A percentile compares a stretch with the other conserved stretches of the same genome.
Conservation (phyloP, 1,140 invertebrate species). For the Stegodyphus dumicola region DNA sequence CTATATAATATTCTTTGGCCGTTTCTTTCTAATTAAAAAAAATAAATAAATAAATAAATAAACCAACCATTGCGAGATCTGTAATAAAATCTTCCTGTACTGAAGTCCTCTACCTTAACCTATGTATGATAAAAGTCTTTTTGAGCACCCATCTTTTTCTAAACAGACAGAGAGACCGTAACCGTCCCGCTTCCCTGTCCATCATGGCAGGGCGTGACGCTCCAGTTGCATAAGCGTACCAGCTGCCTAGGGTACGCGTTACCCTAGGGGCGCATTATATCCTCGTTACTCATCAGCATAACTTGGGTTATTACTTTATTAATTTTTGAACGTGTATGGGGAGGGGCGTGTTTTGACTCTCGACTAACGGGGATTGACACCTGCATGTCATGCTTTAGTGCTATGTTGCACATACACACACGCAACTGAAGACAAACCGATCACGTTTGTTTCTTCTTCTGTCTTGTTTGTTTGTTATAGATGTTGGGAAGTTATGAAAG, state of each 20-base stretch:
- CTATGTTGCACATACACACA: too few relatives aligned
- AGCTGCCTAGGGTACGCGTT: slow-evolving; percentile 32
- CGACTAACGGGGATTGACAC: slow-evolving; percentile 42
- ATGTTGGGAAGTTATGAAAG: too few relatives aligned
- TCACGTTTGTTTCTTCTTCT: too few relatives aligned
- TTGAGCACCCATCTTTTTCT: neutral
- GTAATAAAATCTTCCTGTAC: too few relatives aligned
- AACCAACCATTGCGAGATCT: too few relatives aligned
- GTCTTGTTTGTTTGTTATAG: too few relatives aligned
- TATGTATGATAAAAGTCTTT: neutral
- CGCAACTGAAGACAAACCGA: too few relatives aligned
- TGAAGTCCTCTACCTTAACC: too few relatives aligned
- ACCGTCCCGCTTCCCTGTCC: slow-evolving; percentile 5
- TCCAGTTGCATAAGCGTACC: slow-evolving; percentile 46
- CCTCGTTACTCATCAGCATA: slow-evolving; percentile 60
- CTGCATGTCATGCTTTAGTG: neutral
- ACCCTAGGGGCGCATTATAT: slow-evolving; percentile 53
- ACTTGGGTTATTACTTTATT: slow-evolving; percentile 60
- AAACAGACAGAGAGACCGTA: neutral
- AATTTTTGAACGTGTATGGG: slow-evolving; percentile 55
- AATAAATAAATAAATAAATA: too few relatives aligned
- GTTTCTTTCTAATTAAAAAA: too few relatives aligned
- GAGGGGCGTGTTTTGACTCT: slow-evolving; percentile 14
- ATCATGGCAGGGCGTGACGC: slow-evolving; percentile 46
- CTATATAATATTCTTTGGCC: too few relatives aligned